phyloP scores from a whole-genome alignment of 2,113 vertebrate species.

The Chamaetylas fuelleborni region DNA sequence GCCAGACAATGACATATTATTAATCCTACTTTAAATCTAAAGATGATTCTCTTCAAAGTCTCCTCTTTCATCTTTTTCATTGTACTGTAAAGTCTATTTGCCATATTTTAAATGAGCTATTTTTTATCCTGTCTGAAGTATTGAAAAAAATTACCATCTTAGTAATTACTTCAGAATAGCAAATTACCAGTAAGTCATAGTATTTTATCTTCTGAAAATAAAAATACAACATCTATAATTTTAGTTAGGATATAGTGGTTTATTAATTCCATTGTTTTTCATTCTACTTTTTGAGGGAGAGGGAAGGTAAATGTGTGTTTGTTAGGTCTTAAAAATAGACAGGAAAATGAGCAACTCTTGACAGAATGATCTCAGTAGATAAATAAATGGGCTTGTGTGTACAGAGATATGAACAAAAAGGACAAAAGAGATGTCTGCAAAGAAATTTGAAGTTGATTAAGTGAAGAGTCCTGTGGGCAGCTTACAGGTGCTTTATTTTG shows the following conservation, averaged over 20 bases:
- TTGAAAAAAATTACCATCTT: not conserved
- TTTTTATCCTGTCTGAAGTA: slow-evolving; percentile 32
- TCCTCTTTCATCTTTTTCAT: not conserved
- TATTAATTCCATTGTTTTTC: not conserved
- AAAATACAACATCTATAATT: not conserved
- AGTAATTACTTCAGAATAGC: slow-evolving; percentile 15
- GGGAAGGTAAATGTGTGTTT: not conserved
- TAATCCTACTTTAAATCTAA: slow-evolving; percentile 5
- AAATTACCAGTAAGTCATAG: not conserved
- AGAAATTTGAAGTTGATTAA: not conserved
- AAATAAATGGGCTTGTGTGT: not conserved
- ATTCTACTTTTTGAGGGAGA: not conserved
- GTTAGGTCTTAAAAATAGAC: not conserved
- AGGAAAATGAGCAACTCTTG: not conserved
- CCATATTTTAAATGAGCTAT: not conserved
- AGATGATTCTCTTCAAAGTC: not conserved
- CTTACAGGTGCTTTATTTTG: not conserved
- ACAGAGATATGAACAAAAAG: not conserved
- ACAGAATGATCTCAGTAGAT: not conserved
- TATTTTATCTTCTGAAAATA: slow-evolving; percentile 30
- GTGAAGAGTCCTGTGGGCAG: not conserved
- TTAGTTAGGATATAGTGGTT: not conserved
- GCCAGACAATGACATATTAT: not conserved
- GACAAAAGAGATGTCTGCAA: not conserved
- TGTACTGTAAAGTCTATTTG: not conserved